These are phyloP conservation scores for Tenualosa ilisha DNA, from an alignment of 2,797 vertebrate species.

Conservation along the genomic window DNA sequence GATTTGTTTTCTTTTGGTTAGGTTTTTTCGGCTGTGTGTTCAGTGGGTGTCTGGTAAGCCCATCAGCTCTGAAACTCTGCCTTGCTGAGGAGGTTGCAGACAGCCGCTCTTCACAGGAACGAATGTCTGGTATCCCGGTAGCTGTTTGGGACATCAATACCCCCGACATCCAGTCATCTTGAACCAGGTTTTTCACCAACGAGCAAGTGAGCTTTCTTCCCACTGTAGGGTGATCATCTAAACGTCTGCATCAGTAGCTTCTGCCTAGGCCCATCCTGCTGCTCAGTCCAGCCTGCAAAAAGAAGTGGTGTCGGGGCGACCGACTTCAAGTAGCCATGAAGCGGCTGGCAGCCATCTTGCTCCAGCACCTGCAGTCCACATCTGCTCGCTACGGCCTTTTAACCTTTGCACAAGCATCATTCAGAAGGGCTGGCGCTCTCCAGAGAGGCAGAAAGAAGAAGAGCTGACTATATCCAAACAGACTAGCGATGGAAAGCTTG, in stretches of 20 bases:
- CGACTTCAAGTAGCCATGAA: conserved; percentile 47
- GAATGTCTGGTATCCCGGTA: conserved; percentile 46
- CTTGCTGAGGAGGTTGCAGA: conserved; percentile 44
- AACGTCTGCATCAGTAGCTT: background rate
- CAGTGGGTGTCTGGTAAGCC: conserved; percentile 65
- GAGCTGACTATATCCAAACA: background rate
- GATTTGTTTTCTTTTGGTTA: background rate
- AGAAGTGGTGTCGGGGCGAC: background rate
- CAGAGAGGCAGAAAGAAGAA: background rate
- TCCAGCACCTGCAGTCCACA: conserved; percentile 43
- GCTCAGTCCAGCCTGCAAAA: background rate
- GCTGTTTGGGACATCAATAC: conserved; percentile 45
- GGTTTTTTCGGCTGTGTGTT: background rate
- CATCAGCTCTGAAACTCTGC: conserved; percentile 58
- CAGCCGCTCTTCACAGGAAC: conserved; percentile 47
- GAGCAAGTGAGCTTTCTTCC: conserved; percentile 30
- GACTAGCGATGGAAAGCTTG: background rate
- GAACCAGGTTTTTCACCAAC: conserved; percentile 38
- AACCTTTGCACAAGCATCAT: conserved; percentile 44
- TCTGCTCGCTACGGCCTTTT: conserved; percentile 53
- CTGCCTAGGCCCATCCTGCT: background rate
- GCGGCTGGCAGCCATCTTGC: conserved; percentile 27
- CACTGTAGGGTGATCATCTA: background rate
- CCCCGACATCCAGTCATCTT: conserved; percentile 37
- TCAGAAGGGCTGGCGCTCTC: conserved; percentile 26